Conservation (phyloP, 2,113 vertebrate species). For the Sapajus apella region DNA sequence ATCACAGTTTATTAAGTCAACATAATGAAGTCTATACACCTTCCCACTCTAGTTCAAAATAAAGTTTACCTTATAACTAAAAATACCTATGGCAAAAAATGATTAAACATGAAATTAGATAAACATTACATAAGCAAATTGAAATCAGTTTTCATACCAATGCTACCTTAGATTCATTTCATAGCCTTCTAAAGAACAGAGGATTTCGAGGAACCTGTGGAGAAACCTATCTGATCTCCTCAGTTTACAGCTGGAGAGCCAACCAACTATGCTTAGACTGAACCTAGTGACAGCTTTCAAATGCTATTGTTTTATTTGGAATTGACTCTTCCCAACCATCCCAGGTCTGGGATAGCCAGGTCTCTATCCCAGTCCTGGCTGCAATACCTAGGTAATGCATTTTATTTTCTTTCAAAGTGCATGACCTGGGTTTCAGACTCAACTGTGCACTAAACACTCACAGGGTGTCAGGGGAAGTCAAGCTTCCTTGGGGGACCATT, state of each 20-base stretch:
- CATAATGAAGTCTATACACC: background rate
- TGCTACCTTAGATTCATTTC: background rate
- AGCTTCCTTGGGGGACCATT: background rate
- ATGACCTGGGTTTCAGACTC: background rate
- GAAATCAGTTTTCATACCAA: constrained; percentile 10
- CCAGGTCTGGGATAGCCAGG: no score
- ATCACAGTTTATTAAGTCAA: constrained; percentile 27
- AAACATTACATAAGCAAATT: background rate
- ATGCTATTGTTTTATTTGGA: background rate
- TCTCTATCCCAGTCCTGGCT: background rate
- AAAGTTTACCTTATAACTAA: constrained; percentile 31
- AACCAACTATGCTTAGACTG: background rate
- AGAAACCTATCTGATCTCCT: background rate
- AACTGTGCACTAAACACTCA: background rate
- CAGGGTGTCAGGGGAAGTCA: background rate
- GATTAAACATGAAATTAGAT: background rate
- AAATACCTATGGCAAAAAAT: constrained; percentile 17
- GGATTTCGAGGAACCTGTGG: background rate
- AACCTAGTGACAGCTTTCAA: background rate
- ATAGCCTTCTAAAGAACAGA: background rate
- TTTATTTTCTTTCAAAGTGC: background rate
- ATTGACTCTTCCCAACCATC: background rate
- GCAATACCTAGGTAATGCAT: background rate
- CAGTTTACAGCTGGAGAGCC: background rate
- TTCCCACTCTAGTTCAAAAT: constrained; percentile 43